Percentiles rank a stretch among this genome's conserved stretches.
These are phyloP conservation scores for Brevimyrus niger DNA, from an alignment of 2,113 vertebrate species.

Conservation along the genomic window DNA sequence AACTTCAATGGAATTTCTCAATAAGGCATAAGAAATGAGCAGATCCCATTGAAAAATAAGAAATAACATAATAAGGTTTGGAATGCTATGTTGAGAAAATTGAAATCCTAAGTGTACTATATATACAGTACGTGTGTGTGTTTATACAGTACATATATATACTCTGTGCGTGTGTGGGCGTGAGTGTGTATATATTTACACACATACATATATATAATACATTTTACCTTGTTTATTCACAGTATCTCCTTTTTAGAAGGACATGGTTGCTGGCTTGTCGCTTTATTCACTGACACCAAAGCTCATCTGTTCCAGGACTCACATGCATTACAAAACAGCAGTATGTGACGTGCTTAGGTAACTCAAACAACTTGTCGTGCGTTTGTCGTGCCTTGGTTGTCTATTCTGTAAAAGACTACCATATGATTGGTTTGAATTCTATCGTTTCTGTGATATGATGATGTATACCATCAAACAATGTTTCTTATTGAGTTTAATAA, in stretches of 20 bases:
- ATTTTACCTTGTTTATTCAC: neutral
- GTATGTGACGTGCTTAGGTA: neutral
- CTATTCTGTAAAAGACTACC: neutral
- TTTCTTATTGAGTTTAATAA: neutral
- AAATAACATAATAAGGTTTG: neutral
- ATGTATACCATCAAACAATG: neutral
- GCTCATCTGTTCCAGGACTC: neutral
- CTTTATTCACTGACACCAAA: neutral
- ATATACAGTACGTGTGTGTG: neutral
- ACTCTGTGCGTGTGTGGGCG: neutral
- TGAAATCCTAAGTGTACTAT: neutral
- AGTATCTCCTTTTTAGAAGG: neutral
- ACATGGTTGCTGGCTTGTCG: neutral
- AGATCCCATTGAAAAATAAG: neutral
- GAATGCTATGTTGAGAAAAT: neutral
- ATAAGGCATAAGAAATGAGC: neutral
- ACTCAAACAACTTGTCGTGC: neutral
- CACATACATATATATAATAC: neutral
- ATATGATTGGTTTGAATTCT: neutral
- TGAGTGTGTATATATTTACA: neutral
- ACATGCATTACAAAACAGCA: neutral
- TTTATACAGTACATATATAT: neutral
- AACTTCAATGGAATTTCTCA: neutral
- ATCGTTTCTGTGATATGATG: neutral
- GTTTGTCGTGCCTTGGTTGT: neutral